These are phyloP conservation scores for Yasuhikotakia modesta DNA, from an alignment of 2,797 vertebrate genomes.

Conservation along the genomic window DNA sequence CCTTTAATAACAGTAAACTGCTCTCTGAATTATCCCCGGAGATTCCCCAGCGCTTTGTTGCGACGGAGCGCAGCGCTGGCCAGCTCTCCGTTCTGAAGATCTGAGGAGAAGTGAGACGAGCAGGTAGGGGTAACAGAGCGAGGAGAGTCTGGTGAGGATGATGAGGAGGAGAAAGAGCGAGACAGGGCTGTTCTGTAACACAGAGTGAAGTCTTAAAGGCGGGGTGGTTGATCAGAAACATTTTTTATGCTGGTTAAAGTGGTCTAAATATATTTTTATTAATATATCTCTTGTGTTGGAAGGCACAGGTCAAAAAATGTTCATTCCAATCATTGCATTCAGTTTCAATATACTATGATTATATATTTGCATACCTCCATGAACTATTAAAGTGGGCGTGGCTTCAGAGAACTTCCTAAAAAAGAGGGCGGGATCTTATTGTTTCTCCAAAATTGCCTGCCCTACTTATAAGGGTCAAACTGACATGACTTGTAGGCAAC, in stretches of 20 bases:
- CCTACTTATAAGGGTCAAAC: not conserved
- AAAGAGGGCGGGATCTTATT: too few species aligned
- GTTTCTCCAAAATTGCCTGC: too few species aligned
- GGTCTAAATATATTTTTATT: too few species aligned
- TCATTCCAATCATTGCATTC: too few species aligned
- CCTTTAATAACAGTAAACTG: slow-evolving; percentile 13
- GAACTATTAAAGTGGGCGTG: too few species aligned
- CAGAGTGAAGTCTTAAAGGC: not conserved
- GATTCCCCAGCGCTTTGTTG: not conserved
- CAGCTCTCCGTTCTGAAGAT: not conserved
- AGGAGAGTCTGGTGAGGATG: not conserved
- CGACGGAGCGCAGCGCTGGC: not conserved
- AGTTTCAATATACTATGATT: too few species aligned
- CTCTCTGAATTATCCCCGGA: slow-evolving; percentile 11
- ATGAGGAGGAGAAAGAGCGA: not conserved
- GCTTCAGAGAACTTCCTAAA: too few species aligned
- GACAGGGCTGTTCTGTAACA: not conserved
- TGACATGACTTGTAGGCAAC: too few species aligned
- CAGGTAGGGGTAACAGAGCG: not conserved
- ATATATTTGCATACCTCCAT: too few species aligned
- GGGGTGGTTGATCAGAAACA: too few species aligned
- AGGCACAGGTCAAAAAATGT: too few species aligned
- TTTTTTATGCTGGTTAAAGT: too few species aligned
- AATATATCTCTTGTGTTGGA: not conserved
- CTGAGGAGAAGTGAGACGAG: slow-evolving; percentile 9